These are phyloP conservation scores for Sebastes ruberrimus DNA, from an alignment of 2,797 vertebrate genomes.

Conservation along the genomic window DNA sequence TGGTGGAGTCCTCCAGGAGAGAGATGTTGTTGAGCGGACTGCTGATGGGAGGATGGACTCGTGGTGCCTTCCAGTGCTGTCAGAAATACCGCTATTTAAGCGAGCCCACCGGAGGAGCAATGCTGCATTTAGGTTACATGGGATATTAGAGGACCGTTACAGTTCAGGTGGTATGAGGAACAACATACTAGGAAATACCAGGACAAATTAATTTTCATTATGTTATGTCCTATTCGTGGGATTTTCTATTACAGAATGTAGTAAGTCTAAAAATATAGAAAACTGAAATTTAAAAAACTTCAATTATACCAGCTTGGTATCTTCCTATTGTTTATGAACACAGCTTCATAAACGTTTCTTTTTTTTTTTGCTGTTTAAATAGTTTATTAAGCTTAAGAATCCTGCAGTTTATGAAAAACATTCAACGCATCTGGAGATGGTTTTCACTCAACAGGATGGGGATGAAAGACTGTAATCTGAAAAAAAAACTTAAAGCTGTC, in stretches of 20 bases:
- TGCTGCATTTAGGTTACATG: constrained; percentile 7
- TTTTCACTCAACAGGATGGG: no score
- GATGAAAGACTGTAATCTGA: no score
- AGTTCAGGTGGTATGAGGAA: not conserved
- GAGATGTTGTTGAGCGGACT: constrained; percentile 54
- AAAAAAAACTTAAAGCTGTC: no score
- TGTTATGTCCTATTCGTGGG: not conserved
- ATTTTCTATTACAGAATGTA: not conserved
- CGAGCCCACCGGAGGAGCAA: not conserved
- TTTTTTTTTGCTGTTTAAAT: no score
- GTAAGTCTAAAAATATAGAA: not conserved
- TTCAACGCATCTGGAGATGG: no score
- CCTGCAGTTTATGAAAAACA: no score
- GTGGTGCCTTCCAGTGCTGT: constrained; percentile 60
- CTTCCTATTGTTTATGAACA: not conserved
- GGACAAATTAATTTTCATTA: not conserved
- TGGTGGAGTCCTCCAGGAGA: constrained; percentile 3
- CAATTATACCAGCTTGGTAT: not conserved
- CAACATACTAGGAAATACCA: not conserved
- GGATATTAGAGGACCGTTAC: not conserved
- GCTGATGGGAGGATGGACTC: constrained; percentile 49
- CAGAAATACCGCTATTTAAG: constrained; percentile 38
- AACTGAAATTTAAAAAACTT: not conserved
- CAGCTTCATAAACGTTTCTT: no score
- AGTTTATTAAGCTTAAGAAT: no score